Evolutionary conservation across 2,888 invertebrate genomes (phyloP).

Genomic region (Seira sanloemensis): DNA sequence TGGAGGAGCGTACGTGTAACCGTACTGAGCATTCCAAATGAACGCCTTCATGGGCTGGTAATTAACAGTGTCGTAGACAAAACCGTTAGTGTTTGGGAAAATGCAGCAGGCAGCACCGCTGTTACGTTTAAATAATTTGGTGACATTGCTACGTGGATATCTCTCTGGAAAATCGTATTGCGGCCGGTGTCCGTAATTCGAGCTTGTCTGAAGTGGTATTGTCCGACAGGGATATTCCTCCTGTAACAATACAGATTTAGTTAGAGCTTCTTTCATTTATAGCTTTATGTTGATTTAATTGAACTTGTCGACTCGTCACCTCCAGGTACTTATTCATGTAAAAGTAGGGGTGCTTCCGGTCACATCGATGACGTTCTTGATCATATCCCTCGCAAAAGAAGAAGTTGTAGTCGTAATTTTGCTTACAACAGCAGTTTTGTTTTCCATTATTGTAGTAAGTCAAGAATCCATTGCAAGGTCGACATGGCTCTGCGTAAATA

Average conservation of each 20-base stretch:
- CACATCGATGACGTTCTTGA: conserved; percentile 67
- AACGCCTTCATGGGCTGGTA: conserved; percentile 66
- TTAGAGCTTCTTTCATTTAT: not conserved
- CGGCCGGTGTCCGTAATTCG: conserved; percentile 71
- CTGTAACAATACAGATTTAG: conserved; percentile 40
- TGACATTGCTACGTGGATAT: conserved; percentile 50
- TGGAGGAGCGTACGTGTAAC: conserved; percentile 72
- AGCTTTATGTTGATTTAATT: not conserved
- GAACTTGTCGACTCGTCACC: conserved; percentile 31
- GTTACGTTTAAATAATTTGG: conserved; percentile 62
- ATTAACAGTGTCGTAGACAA: conserved; percentile 55
- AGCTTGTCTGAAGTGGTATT: conserved; percentile 68
- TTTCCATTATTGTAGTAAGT: conserved; percentile 72
- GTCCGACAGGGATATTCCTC: conserved; percentile 72
- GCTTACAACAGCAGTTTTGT: conserved; percentile 69
- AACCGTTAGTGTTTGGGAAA: conserved; percentile 65
- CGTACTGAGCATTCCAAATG: conserved; percentile 67
- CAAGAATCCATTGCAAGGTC: conserved; percentile 42
- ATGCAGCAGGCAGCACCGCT: conserved; percentile 64
- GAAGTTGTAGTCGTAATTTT: conserved; percentile 70
- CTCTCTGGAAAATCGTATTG: conserved; percentile 60
- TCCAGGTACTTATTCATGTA: conserved; percentile 71
- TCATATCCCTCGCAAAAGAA: conserved; percentile 71
- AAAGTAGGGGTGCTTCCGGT: conserved; percentile 69
- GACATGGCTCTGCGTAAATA: conserved; percentile 47